Conservation (phyloP, 2,888 invertebrate genomes). For the Agonum fuliginosum region DNA sequence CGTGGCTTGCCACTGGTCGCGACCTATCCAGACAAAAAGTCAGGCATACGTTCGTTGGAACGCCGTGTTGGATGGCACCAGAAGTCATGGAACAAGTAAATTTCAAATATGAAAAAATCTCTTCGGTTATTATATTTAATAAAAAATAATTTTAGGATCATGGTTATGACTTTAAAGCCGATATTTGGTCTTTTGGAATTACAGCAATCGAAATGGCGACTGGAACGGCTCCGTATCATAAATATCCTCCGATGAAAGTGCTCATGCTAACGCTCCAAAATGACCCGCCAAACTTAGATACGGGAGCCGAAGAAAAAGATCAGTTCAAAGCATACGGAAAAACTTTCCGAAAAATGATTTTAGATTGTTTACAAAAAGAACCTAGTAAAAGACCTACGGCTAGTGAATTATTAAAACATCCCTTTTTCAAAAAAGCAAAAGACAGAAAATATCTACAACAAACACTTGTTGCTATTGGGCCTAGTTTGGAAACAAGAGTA, state of each 20-base stretch:
- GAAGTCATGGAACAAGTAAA: slow-evolving; percentile 98
- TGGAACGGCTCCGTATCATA: slow-evolving; percentile 98
- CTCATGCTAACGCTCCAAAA: slow-evolving; percentile 98
- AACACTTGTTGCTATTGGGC: slow-evolving; percentile 89
- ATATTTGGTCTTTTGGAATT: slow-evolving; percentile 95
- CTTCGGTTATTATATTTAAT: slow-evolving; percentile 35
- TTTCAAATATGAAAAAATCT: slow-evolving; percentile 20
- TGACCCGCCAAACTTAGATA: slow-evolving; percentile 97
- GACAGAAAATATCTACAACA: slow-evolving; percentile 92
- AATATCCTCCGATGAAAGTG: slow-evolving; percentile 99
- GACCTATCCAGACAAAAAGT: slow-evolving; percentile 96
- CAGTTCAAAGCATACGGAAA: slow-evolving; percentile 98
- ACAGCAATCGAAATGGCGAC: slow-evolving; percentile 99
- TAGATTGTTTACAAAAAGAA: slow-evolving; percentile 97
- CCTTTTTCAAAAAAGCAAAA: slow-evolving; percentile 98
- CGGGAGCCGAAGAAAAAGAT: slow-evolving; percentile 95
- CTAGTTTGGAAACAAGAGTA: slow-evolving; percentile 92
- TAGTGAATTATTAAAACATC: slow-evolving; percentile 95
- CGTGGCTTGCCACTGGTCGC: slow-evolving; percentile 96
- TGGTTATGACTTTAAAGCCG: slow-evolving; percentile 98
- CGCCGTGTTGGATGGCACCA: slow-evolving; percentile 99
- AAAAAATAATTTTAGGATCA: slow-evolving; percentile 79
- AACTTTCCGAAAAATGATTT: slow-evolving; percentile 96
- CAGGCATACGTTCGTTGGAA: slow-evolving; percentile 98
- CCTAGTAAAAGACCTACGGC: slow-evolving; percentile 96